Conservation (phyloP, 2,113 vertebrate genomes). For the Microcebus griseorufus region DNA sequence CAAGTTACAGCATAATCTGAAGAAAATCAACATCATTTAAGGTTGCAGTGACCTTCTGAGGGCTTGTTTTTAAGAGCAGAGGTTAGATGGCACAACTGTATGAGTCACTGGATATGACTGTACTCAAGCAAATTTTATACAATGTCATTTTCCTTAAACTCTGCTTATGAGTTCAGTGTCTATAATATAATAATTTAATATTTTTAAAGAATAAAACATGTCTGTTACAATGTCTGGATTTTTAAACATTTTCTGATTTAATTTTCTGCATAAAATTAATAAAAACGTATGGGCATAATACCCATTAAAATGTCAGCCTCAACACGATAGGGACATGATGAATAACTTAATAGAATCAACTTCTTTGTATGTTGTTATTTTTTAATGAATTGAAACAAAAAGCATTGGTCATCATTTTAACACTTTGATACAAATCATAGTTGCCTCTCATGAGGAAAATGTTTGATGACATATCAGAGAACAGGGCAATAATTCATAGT, state of each 20-base stretch:
- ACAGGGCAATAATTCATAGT: not conserved
- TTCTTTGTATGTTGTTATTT: not conserved
- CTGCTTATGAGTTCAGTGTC: conserved; percentile 17
- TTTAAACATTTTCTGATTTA: not conserved
- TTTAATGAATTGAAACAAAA: conserved; percentile 27
- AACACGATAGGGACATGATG: not conserved
- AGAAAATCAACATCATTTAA: conserved; percentile 48
- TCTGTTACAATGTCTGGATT: not conserved
- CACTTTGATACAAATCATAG: too few relatives aligned
- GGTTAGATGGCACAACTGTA: not conserved
- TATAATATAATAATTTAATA: not conserved
- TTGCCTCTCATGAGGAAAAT: not conserved
- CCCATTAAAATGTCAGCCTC: conserved; percentile 6
- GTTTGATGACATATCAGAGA: not conserved
- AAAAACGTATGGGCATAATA: not conserved
- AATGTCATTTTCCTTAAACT: conserved; percentile 22
- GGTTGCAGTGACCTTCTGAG: conserved; percentile 43
- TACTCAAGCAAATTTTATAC: not conserved
- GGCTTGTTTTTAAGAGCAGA: conserved; percentile 59
- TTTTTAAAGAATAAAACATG: not conserved
- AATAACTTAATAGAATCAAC: not conserved
- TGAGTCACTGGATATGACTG: conserved; percentile 29
- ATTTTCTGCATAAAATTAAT: conserved; percentile 18
- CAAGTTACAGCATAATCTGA: conserved; percentile 41
- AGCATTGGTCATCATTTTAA: not conserved